Conservation (phyloP, 2,113 vertebrate species). For the Phrynosoma platyrhinos region DNA sequence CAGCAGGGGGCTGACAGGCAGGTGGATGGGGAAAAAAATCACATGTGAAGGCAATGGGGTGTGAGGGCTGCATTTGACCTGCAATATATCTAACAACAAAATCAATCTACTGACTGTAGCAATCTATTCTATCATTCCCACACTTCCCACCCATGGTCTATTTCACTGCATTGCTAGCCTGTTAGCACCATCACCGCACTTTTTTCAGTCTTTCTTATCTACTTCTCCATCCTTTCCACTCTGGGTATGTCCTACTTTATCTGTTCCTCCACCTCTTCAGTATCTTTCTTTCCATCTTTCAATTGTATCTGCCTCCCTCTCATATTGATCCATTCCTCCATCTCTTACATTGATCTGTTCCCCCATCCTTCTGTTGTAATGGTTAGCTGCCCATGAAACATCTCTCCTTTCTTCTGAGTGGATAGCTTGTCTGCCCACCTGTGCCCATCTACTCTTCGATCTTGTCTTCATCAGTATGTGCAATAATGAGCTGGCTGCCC, state of each 20-base stretch:
- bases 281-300: constrained; percentile 47
- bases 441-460: constrained; percentile 10
- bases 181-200: constrained; percentile 32
- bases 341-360: neutral
- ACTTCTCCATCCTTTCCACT: constrained; percentile 35
- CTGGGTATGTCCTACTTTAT: constrained; percentile 22
- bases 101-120: constrained; percentile 58
- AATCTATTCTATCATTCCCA: constrained; percentile 47
- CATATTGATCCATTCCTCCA: constrained; percentile 21
- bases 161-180: constrained; percentile 12
- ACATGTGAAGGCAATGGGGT: constrained; percentile 60
- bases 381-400: neutral
- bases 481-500: constrained; percentile 64
- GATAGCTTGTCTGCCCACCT: constrained; percentile 27
- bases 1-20: constrained; percentile 50
- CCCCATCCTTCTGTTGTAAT: constrained; percentile 27
- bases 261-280: constrained; percentile 27
- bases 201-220: constrained; percentile 21
- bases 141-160: neutral
- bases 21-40: constrained; percentile 49
- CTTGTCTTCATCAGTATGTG: constrained; percentile 55
- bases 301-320: constrained; percentile 37
- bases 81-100: constrained; percentile 69
- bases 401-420: constrained; percentile 44
- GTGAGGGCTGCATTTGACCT: constrained; percentile 61